phyloP scores from a whole-genome alignment of 2,113 vertebrate species.

The Eupsittula cactorum region DNA sequence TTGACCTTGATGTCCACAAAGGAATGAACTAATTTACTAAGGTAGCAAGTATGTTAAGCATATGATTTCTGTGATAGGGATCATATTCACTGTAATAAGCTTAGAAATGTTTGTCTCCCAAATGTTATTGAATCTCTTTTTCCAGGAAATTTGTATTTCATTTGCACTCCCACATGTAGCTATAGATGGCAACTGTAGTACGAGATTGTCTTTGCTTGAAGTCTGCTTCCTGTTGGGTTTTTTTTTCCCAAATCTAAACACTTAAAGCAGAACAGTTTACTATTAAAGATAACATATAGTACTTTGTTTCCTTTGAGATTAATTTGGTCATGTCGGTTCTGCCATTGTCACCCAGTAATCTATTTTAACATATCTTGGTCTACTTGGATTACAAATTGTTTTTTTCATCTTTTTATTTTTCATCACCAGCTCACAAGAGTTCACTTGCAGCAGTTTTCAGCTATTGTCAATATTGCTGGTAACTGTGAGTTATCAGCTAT shows the following conservation, averaged over 20 bases:
- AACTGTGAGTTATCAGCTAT: not conserved
- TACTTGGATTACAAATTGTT: not conserved
- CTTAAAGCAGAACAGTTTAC: not conserved
- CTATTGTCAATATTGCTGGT: not conserved
- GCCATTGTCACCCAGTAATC: not conserved
- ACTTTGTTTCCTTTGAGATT: not conserved
- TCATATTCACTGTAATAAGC: not conserved
- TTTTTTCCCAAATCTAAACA: not conserved
- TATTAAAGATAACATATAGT: accelerated
- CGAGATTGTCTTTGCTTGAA: not conserved
- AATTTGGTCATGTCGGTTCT: not conserved
- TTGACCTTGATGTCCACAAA: not conserved
- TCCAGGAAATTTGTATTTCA: not conserved
- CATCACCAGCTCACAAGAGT: not conserved
- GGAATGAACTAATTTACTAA: not conserved
- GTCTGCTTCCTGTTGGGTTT: not conserved
- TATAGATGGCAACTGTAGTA: not conserved
- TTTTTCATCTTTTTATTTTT: not conserved
- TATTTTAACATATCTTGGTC: not conserved
- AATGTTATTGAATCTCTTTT: not conserved
- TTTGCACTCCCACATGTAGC: not conserved
- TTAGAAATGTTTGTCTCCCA: not conserved
- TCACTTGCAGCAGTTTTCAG: not conserved
- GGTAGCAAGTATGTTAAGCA: not conserved
- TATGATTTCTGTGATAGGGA: not conserved